A percentile compares a stretch with the other conserved stretches of the same genome.
phyloP scores from a whole-genome alignment of 2,797 vertebrate species.

The Aphelocoma californica region DNA sequence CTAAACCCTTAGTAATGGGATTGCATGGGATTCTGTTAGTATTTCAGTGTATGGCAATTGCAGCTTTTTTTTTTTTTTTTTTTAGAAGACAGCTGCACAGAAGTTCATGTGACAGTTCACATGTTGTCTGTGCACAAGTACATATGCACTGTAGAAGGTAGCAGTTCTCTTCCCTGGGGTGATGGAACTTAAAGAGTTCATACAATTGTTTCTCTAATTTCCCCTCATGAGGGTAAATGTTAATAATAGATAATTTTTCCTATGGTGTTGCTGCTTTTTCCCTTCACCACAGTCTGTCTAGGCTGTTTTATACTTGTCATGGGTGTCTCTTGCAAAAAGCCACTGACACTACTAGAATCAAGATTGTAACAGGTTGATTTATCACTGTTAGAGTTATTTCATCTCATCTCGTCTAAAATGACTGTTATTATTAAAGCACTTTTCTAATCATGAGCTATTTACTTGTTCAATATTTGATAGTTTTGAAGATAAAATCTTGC shows the following conservation, averaged over 20 bases:
- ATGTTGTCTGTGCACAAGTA: neutral
- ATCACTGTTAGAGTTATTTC: neutral
- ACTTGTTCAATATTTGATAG: neutral
- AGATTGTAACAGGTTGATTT: neutral
- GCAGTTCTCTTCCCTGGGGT: neutral
- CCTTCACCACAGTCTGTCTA: neutral
- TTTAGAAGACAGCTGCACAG: neutral
- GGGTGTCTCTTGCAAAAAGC: neutral
- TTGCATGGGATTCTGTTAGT: neutral
- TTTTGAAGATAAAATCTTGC: constrained; percentile 19
- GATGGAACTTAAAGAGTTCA: neutral
- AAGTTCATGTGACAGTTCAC: neutral
- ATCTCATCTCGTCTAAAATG: constrained; percentile 28
- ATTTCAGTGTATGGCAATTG: neutral
- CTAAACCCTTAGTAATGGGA: neutral
- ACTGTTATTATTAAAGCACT: constrained; percentile 22
- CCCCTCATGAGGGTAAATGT: neutral
- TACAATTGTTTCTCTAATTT: neutral
- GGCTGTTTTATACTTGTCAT: neutral
- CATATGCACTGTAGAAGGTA: neutral
- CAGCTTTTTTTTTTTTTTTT: neutral
- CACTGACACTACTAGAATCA: neutral
- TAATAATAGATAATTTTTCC: neutral
- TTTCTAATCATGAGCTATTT: constrained; percentile 20
- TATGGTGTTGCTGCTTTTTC: neutral